A percentile compares a stretch with the other conserved stretches of the same genome.
These are phyloP conservation scores for Cinclus cinclus DNA, from an alignment of 2,113 vertebrate genomes.

Conservation along the genomic window DNA sequence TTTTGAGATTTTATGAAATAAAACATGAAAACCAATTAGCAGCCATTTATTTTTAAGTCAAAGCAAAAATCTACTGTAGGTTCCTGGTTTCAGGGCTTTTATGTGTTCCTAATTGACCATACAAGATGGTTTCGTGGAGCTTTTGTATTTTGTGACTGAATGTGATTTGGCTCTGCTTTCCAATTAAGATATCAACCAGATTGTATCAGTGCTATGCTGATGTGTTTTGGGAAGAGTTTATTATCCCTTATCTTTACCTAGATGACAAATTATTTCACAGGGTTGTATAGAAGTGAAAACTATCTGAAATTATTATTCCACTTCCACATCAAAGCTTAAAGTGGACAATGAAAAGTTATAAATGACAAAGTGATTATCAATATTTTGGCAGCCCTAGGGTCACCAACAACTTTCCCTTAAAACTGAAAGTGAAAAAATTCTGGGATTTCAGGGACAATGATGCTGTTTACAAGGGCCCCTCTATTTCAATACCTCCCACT, in stretches of 20 bases:
- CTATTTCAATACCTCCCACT: rapidly evolving
- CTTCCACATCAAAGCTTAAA: background rate
- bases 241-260: background rate
- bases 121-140: background rate
- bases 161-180: background rate
- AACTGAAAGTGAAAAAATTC: background rate
- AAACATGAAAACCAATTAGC: background rate
- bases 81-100: background rate
- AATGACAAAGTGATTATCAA: background rate
- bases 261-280: background rate
- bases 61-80: background rate
- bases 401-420: background rate
- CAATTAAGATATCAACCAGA: background rate
- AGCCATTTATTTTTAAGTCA: background rate
- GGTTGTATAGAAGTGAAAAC: background rate
- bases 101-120: background rate
- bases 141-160: background rate
- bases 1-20: background rate
- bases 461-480: background rate
- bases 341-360: background rate
- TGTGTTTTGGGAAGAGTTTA: background rate
- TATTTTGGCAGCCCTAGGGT: background rate
- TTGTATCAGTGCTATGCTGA: background rate
- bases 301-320: background rate
- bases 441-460: background rate